Evolutionary conservation across 2,888 invertebrate genomes (phyloP).

Genomic region (Coronaproctus castanopsis): DNA sequence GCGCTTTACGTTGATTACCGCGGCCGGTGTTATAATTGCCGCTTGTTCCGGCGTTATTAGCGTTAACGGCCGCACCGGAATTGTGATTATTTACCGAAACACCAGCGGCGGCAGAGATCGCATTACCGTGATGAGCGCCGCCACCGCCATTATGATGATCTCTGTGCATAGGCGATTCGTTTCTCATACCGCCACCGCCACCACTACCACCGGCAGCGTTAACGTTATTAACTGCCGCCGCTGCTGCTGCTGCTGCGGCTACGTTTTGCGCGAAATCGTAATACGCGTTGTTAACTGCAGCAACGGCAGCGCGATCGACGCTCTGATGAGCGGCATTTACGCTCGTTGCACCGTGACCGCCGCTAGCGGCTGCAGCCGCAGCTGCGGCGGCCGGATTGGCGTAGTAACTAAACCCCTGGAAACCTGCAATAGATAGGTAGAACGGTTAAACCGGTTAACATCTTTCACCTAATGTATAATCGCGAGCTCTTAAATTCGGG

Average conservation of each 20-base stretch:
- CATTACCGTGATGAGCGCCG: slow-evolving; percentile 4
- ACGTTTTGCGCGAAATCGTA: slow-evolving; percentile 29
- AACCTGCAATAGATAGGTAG: slow-evolving; percentile 24
- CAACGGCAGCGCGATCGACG: slow-evolving; percentile 30
- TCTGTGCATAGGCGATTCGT: slow-evolving; percentile 11
- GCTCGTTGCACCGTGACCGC: too few relatives aligned
- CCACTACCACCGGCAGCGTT: slow-evolving; percentile 29
- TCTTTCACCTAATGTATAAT: too few relatives aligned
- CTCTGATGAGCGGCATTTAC: slow-evolving; percentile 26
- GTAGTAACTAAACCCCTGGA: slow-evolving; percentile 31
- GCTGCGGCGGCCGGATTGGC: slow-evolving; percentile 30
- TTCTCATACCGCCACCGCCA: slow-evolving; percentile 7
- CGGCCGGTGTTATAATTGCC: slow-evolving; percentile 1
- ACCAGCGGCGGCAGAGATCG: slow-evolving; percentile 14
- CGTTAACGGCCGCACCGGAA: slow-evolving; percentile 4
- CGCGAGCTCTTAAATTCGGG: too few relatives aligned
- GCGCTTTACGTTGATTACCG: slow-evolving; percentile 11
- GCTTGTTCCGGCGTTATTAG: slow-evolving; percentile 6
- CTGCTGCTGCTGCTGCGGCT: slow-evolving; percentile 27
- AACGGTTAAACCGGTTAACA: too few relatives aligned
- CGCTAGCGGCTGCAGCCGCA: slow-evolving; percentile 34
- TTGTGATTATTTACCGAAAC: background rate
- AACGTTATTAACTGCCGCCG: slow-evolving; percentile 27
- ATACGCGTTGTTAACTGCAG: slow-evolving; percentile 27
- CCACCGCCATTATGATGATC: slow-evolving; percentile 6